Conservation (phyloP, 2,888 invertebrate genomes). For the Acronicta aceris region DNA sequence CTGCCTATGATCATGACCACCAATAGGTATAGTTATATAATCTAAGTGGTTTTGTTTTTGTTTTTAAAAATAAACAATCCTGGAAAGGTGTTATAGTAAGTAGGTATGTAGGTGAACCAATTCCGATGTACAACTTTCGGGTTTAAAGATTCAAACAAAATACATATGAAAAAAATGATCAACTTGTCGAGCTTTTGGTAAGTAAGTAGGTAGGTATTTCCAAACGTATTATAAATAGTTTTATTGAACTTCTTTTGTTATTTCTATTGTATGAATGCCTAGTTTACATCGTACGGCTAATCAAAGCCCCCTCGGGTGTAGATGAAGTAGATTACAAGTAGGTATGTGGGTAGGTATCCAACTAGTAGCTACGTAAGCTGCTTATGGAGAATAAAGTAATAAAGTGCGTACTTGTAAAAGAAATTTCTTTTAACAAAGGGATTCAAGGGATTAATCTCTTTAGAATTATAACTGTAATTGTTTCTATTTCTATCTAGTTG, state of each 20-base stretch:
- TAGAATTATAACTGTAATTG: slow-evolving; percentile 2
- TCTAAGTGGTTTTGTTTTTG: no score
- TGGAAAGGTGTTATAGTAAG: no score
- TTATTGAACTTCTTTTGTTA: no score
- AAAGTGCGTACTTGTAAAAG: slow-evolving; percentile 31
- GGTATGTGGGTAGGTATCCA: slow-evolving; percentile 15
- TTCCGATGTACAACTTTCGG: no score
- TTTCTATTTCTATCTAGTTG: background rate
- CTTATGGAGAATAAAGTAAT: slow-evolving; percentile 28
- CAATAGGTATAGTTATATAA: no score
- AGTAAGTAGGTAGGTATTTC: no score
- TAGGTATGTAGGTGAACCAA: no score
- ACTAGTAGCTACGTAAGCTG: slow-evolving; percentile 21
- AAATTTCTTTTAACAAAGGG: slow-evolving; percentile 30
- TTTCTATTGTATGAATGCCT: background rate
- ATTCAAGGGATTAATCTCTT: slow-evolving; percentile 5
- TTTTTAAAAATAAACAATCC: no score
- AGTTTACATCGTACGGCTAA: slow-evolving; percentile 18
- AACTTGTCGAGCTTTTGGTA: no score
- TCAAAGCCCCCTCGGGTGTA: slow-evolving; percentile 25
- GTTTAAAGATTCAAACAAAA: no score
- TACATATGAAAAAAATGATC: no score
- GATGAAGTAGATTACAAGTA: slow-evolving; percentile 16
- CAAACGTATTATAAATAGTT: no score
- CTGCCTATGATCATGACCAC: background rate